phyloP scores from a whole-genome alignment of 2,888 invertebrate genomes.

The Luffia ferchaultella region DNA sequence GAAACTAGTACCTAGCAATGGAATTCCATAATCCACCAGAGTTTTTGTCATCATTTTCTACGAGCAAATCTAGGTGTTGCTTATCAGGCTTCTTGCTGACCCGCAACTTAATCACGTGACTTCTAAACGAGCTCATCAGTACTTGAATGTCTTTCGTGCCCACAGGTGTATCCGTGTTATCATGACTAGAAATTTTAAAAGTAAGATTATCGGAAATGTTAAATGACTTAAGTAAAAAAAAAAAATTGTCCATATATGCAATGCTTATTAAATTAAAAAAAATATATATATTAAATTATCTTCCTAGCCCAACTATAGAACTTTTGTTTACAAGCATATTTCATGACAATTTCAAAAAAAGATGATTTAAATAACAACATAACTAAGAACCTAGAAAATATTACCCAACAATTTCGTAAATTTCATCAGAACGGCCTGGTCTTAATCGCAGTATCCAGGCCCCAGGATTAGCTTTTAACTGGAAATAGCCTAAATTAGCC shows the following conservation, averaged over 20 bases:
- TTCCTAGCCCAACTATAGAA: background rate
- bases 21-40: conserved; percentile 90
- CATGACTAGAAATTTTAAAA: conserved; percentile 63
- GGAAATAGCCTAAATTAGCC: conserved; percentile 99
- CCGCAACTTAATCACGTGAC: conserved; percentile 89
- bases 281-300: background rate
- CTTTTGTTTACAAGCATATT: too few relatives aligned
- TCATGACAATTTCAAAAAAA: too few relatives aligned
- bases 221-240: too few relatives aligned
- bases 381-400: background rate
- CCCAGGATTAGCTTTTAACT: conserved; percentile 95
- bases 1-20: conserved; percentile 89
- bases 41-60: conserved; percentile 76
- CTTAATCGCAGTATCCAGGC: conserved; percentile 91
- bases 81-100: conserved; percentile 93
- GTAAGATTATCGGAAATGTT: too few relatives aligned
- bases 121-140: conserved; percentile 82
- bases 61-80: conserved; percentile 83
- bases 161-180: conserved; percentile 76
- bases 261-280: too few relatives aligned
- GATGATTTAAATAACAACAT: background rate
- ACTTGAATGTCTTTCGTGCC: conserved; percentile 79
- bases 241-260: too few relatives aligned
- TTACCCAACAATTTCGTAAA: conserved; percentile 88
- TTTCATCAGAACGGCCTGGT: conserved; percentile 93